Evolutionary conservation across 1,140 invertebrate genomes (phyloP), one percentile per base, ranked within the genome.

Genomic region (Bicyclus anynana): DNA sequence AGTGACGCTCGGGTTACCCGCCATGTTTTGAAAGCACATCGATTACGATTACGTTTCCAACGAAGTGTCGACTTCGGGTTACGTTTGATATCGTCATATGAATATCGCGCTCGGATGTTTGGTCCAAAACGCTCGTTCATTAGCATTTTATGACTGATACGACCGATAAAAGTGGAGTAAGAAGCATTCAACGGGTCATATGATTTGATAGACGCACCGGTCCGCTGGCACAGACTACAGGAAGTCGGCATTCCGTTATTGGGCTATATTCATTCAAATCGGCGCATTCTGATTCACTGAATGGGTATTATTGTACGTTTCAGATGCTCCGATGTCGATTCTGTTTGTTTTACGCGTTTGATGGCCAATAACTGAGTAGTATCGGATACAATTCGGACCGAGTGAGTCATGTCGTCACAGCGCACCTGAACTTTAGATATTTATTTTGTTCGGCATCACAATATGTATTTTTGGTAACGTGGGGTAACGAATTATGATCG

Each of bases 71-170:
- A 81, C 82, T 79, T 87, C 84, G 69, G 71, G 80, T 87, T 85
- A 83, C 83, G 74, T 81, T 84, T 85, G 79, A 85, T 83, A 80
- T 68, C 74, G 84, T 84, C 83, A 88, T 80, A 86, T 73, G 85
- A 86, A 88, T 86, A 84, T 86, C 71, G 67, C 53, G 73, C 82
- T 88, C 83, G 83, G 83, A 87, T 88, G 84, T 86, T 88, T 86
- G 81, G 79, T 77, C 80, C 78, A 69, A 77, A 72, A 79, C 67
- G 81, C 68, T 75, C 79, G 74, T 86, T 85, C 85, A 88, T 88
- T 88, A 86, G 77, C 85, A 86, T 88, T 86, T 88, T 86, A 88
- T 85, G 83, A 88, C 65, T 81, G 79, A 87, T 88, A 86, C 77
- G 77, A 79, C 67, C 83, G 77, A 88, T 88, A 86, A 88, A 82